Percentiles rank a stretch among this genome's conserved stretches.
Evolutionary conservation across 2,113 vertebrate species (phyloP).

Genomic region (Gyps fulvus): DNA sequence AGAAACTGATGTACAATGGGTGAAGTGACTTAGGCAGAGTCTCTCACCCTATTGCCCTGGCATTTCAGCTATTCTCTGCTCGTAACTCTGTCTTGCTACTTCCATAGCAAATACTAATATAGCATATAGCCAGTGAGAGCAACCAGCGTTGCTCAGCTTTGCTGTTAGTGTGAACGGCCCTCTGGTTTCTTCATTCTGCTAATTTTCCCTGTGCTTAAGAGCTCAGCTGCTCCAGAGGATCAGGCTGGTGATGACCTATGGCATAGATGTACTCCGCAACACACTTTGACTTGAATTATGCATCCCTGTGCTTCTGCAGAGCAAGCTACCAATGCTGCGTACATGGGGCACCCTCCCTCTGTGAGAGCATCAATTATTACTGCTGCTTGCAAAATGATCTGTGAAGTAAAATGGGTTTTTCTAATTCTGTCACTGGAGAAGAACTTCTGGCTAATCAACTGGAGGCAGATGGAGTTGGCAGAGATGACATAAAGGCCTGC

Average conservation of each 20-base stretch:
- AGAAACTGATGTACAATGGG: neutral
- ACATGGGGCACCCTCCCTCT: neutral
- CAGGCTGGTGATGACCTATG: neutral
- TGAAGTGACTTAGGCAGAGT: neutral
- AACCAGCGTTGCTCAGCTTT: neutral
- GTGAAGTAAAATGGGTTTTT: neutral
- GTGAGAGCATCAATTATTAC: neutral
- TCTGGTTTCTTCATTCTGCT: neutral
- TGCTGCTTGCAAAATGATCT: neutral
- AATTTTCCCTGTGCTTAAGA: neutral
- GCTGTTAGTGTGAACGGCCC: neutral
- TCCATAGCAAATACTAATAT: neutral
- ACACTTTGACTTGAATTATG: neutral
- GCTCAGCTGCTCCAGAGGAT: neutral
- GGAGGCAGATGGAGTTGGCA: neutral
- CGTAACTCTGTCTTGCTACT: neutral
- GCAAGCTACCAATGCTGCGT: fast-evolving
- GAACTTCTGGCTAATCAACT: constrained; percentile 2
- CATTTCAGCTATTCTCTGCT: neutral
- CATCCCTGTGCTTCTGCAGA: neutral
- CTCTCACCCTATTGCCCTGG: neutral
- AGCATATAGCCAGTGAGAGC: neutral
- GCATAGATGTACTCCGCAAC: neutral
- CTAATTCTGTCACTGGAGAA: neutral
- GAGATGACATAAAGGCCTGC: neutral